phyloP scores from a whole-genome alignment of 1,140 invertebrate species.

The Drosophila fuyamai region DNA sequence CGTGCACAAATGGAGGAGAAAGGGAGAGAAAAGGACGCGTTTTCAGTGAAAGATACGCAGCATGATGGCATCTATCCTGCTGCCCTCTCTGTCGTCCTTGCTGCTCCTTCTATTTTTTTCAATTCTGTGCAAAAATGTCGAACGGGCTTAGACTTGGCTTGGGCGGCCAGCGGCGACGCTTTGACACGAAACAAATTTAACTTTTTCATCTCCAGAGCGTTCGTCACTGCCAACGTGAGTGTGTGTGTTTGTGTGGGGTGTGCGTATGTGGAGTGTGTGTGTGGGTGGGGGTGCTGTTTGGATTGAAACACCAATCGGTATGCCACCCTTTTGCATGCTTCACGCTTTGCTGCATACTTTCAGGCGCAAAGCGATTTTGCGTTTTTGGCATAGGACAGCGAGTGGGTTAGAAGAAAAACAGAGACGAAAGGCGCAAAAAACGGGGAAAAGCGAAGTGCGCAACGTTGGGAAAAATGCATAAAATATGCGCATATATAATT shows the following conservation, averaged over 20 bases:
- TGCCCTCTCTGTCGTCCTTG: conserved; percentile 22
- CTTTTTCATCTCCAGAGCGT: conserved; percentile 77
- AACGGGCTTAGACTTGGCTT: conserved; percentile 74
- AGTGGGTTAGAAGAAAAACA: conserved; percentile 20
- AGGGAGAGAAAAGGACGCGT: neutral
- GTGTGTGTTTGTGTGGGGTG: conserved; percentile 1
- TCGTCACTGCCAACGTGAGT: conserved; percentile 33
- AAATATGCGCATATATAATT: conserved; percentile 82
- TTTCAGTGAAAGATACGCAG: conserved; percentile 27
- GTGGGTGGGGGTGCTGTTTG: conserved; percentile 12
- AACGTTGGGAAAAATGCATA: conserved; percentile 71
- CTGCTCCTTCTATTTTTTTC: conserved; percentile 53
- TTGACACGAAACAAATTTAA: conserved; percentile 83
- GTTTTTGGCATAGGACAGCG: conserved; percentile 64
- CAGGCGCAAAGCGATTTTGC: conserved; percentile 80
- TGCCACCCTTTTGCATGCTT: conserved; percentile 69
- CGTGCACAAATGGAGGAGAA: neutral
- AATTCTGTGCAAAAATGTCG: conserved; percentile 78
- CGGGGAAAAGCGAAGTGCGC: conserved; percentile 56
- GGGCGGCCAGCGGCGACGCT: conserved; percentile 63
- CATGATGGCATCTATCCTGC: conserved; percentile 53
- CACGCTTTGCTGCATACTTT: conserved; percentile 79
- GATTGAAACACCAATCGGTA: conserved; percentile 59
- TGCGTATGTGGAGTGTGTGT: neutral
- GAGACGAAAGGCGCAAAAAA: conserved; percentile 19